Evolutionary conservation across 2,888 invertebrate species (phyloP).

Genomic region (Phragmatobia fuliginosa): DNA sequence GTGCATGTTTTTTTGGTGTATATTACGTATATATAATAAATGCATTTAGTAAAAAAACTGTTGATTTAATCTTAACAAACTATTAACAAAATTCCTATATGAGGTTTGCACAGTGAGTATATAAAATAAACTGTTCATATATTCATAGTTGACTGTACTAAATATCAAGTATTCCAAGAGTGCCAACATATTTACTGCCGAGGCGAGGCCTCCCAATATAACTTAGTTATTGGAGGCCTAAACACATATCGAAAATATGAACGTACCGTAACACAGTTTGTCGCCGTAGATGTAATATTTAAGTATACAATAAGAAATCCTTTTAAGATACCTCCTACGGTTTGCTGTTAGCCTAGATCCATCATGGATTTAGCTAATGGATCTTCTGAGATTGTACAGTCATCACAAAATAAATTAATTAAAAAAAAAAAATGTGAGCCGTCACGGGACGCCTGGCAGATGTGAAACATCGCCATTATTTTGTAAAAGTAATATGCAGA

Average conservation of each 20-base stretch:
- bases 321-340: neutral
- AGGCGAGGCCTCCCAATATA: neutral
- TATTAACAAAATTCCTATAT: neutral
- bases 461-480: too few species aligned
- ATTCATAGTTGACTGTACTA: neutral
- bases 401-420: too few species aligned
- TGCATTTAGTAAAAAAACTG: too few species aligned
- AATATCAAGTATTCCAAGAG: neutral
- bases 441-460: too few species aligned
- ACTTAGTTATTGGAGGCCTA: neutral
- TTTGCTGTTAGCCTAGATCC: neutral
- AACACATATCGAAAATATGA: conserved; percentile 1
- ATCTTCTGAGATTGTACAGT: too few species aligned
- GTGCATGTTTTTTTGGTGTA: too few species aligned
- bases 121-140: neutral
- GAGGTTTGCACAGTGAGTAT: neutral
- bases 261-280: neutral
- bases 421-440: neutral
- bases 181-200: neutral
- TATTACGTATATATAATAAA: too few species aligned
- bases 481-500: too few species aligned
- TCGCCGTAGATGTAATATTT: neutral
- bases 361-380: too few species aligned
- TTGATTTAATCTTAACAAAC: too few species aligned
- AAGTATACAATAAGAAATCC: neutral